phyloP scores from a whole-genome alignment of 2,797 vertebrate species.

The Thripadectes ignobilis region DNA sequence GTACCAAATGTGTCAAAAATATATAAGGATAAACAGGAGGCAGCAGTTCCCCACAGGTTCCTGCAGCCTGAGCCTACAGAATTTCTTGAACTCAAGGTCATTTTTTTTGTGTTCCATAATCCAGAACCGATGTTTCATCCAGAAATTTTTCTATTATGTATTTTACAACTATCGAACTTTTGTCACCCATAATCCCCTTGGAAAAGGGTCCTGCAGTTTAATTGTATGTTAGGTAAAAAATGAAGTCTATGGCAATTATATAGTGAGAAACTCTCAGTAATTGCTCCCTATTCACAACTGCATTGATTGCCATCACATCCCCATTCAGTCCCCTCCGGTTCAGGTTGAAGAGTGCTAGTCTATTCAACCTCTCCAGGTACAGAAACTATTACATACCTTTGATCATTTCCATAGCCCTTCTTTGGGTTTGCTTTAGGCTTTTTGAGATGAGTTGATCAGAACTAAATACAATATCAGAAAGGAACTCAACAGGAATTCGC shows the following conservation, averaged over 20 bases:
- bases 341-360: neutral
- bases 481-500: neutral
- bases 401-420: neutral
- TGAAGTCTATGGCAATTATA: neutral
- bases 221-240: constrained; percentile 1
- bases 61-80: neutral
- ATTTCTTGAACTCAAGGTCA: constrained; percentile 4
- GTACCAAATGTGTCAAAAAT: neutral
- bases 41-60: neutral
- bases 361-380: neutral
- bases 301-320: neutral
- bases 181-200: neutral
- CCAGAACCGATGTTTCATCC: neutral
- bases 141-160: neutral
- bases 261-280: neutral
- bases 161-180: neutral
- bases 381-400: neutral
- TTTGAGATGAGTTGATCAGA: constrained; percentile 11
- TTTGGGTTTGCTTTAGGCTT: neutral
- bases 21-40: neutral
- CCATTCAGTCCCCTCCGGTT: neutral
- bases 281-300: neutral
- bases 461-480: neutral
- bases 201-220: neutral
- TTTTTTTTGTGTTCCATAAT: neutral